Conservation (phyloP, 1,140 invertebrate species). For the Pantala flavescens region DNA sequence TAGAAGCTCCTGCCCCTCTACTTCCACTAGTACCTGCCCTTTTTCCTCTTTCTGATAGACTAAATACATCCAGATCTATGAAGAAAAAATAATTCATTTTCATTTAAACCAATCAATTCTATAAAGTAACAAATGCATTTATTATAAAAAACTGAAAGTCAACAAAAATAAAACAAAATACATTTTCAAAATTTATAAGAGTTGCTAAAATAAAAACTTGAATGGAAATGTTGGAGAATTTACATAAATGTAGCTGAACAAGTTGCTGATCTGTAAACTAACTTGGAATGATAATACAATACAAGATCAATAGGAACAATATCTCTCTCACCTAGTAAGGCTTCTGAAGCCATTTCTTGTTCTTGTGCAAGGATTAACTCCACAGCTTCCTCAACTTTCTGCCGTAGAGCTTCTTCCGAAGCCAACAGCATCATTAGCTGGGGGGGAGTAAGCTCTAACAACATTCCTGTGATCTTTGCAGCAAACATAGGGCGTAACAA, state of each 20-base stretch:
- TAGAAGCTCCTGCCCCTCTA: constrained; percentile 18
- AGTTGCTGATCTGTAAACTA: too few species aligned
- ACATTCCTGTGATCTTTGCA: constrained; percentile 95
- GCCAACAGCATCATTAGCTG: constrained; percentile 84
- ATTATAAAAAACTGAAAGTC: too few species aligned
- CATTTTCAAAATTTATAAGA: too few species aligned
- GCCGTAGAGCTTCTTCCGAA: constrained; percentile 81
- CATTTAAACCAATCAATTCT: not conserved
- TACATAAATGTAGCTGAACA: too few species aligned
- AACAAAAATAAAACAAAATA: too few species aligned
- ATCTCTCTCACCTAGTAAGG: constrained; percentile 43
- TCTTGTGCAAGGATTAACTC: constrained; percentile 68
- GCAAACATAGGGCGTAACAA: constrained; percentile 73
- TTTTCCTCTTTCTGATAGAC: constrained; percentile 54
- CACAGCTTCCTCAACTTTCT: constrained; percentile 88
- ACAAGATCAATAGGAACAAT: not conserved
- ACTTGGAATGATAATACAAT: too few species aligned
- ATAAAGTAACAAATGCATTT: too few species aligned
- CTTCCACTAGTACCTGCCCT: constrained; percentile 28
- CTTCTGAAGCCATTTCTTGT: constrained; percentile 50
- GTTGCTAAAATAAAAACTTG: too few species aligned
- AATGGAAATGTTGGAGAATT: too few species aligned
- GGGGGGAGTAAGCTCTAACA: constrained; percentile 86
- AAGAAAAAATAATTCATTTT: constrained; percentile 26
- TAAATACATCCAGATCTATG: constrained; percentile 71